Base-by-base conservation (phyloP, 1,140 invertebrate genomes). In the Bombus consobrinus region DNA sequence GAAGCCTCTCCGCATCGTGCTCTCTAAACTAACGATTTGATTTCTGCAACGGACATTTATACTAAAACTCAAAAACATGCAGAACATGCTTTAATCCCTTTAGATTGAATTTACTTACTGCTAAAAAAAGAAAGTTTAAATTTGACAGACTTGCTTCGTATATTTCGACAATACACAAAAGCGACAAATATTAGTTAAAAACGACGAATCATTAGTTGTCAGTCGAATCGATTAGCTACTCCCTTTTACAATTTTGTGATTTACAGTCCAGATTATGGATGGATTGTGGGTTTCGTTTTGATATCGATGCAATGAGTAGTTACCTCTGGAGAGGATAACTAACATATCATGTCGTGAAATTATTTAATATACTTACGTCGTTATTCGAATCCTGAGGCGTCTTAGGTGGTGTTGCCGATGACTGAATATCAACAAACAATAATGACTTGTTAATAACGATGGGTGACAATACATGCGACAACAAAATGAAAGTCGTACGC, bases 391-490 rank as follows among this genome's bases (percentile, higher is more conserved):
- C 94, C 92, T 93, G 91, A 53, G 93, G 93, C 83, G 93, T 93
- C 92, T 94, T 94, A 85, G 93, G 92, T 41, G 92, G 90, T 79
- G 93, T 92, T 75, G 92, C 91, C 89, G 92, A 90, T 85, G 94
- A 95, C 94, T 95, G 93, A 94, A 94, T 90, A 94, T 88, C 92
- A 92, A 95, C 90, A 94, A 93, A 94, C 92, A 91, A 94, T 89
- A 93, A 94, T 92, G 91, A 91, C 80, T 92, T 94, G 92, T 94
- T 94, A 94, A 93, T 94, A 91, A 92, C 90, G 88, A 93, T 89
- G 85, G 88, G 88, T 92, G 83, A 91, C 85, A 78, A 86, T 39
- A 53, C 89, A 90, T 90, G 89, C 89, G 68, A 41, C 37, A 78
- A 88, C 88, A 53, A 79, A 82, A 62, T 41, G 41, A 59, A 28